Conservation (phyloP, 2,797 vertebrate genomes). For the Somateria mollissima region DNA sequence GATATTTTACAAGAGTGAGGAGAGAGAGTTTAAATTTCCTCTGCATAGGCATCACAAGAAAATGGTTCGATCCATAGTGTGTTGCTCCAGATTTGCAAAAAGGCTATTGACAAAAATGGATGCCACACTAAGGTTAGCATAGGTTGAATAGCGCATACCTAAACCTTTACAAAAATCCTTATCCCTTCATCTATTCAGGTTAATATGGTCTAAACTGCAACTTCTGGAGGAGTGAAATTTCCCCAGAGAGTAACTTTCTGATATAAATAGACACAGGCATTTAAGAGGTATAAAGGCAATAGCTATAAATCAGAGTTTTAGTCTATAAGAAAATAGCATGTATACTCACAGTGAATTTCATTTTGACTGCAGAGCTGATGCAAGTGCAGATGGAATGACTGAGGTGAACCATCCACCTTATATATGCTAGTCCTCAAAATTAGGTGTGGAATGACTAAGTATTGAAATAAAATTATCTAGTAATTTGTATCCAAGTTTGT, state of each 20-base stretch:
- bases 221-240: neutral
- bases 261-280: neutral
- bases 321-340: neutral
- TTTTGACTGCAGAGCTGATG: constrained; percentile 54
- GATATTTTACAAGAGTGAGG: neutral
- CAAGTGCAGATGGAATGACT: neutral
- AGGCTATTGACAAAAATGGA: neutral
- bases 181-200: neutral
- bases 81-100: neutral
- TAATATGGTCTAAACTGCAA: neutral
- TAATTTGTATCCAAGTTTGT: neutral
- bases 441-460: constrained; percentile 30
- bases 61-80: neutral
- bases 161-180: neutral
- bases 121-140: neutral
- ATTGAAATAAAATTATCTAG: constrained; percentile 28
- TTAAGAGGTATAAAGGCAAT: neutral
- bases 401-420: neutral
- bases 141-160: neutral
- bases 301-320: neutral
- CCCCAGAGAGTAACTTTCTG: neutral
- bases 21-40: neutral
- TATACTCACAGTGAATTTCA: constrained; percentile 73
- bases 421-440: constrained; percentile 39
- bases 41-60: neutral